Evolutionary conservation across 2,797 vertebrate species (phyloP), one percentile per base, ranked within the genome.

Genomic region (Synaphobranchus kaupii): DNA sequence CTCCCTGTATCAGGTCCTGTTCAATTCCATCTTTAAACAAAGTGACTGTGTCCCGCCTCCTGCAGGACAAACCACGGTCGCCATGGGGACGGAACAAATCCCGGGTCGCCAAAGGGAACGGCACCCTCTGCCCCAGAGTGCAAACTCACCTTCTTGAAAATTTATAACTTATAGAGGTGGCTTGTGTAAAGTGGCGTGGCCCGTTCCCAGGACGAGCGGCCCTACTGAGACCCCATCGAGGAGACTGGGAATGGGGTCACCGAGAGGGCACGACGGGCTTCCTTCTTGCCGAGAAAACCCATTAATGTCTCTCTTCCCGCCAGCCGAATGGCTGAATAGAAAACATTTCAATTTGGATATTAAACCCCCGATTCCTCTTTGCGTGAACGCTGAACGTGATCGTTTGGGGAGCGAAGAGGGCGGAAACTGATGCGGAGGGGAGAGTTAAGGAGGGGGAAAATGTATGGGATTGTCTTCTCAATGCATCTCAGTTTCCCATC

Each of bases 91-190:
- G 73, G 76, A 48, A 89, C 88, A 83, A 52, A 84, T n/a, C 73
- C 80, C 13, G 28, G n/a, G 52, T 83, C 44, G 34, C 3, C 50
- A 48, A 48, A 84, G 81, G 85, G 54, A 78, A 83, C 86, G 47
- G 44, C 5, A n/a, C 12, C 48, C 58, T 78, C 89, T 58, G 6
- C 85, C 73, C 58, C 25, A 17, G 20, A 71, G 34, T n/a, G 48
- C 44, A 80, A 44, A 7, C 39, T 56, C 88, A 90, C 87, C 91
- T 90, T 85, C 84, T 94, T 87, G 86, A 94, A 94, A 92, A 95
- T 95, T 88, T 90, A 95, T 94, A 92, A 95, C 95, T 88, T 90
- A 95, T 94, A 88, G 91, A 87, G 89, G 86, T 90, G 90, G 84
- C 60, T 89, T 88, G 90, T 89, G 89, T 90, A n/a, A 12, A 91